Percentiles rank a stretch among this genome's conserved stretches.
Conservation (phyloP, 2,888 invertebrate genomes). For the Synanthedon myopaeformis region DNA sequence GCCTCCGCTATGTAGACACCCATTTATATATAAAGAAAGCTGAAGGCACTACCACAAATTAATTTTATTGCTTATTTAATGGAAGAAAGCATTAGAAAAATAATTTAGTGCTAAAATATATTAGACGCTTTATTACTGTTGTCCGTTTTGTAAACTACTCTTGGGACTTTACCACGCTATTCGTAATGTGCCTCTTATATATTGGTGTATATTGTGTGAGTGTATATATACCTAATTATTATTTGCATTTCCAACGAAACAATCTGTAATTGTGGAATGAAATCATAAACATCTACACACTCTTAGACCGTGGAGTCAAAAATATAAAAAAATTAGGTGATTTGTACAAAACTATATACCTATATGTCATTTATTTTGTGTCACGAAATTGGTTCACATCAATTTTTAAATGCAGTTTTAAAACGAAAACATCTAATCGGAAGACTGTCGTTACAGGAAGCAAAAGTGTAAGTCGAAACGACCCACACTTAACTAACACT, state of each 20-base stretch:
- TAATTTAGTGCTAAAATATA: conserved; percentile 48
- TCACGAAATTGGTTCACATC: conserved; percentile 24
- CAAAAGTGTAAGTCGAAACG: conserved; percentile 54
- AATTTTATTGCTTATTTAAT: conserved; percentile 58
- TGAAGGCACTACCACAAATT: conserved; percentile 68
- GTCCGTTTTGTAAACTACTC: background rate
- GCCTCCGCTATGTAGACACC: conserved; percentile 48
- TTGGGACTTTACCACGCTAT: conserved; percentile 27
- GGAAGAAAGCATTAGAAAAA: conserved; percentile 64
- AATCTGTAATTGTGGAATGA: conserved; percentile 40
- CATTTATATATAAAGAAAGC: conserved; percentile 51
- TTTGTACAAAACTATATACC: background rate
- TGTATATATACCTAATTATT: conserved; percentile 29
- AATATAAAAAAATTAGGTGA: background rate
- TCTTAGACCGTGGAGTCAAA: background rate
- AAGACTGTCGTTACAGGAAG: conserved; percentile 69
- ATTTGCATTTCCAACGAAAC: conserved; percentile 18
- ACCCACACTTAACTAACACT: conserved; percentile 55
- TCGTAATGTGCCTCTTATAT: conserved; percentile 33
- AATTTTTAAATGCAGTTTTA: conserved; percentile 55
- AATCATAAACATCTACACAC: conserved; percentile 3
- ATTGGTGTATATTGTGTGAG: conserved; percentile 42
- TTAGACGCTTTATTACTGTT: background rate
- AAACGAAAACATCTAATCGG: conserved; percentile 63
- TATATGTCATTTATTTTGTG: background rate